Conservation (phyloP, 2,797 vertebrate genomes). For the Amniataba percoides region DNA sequence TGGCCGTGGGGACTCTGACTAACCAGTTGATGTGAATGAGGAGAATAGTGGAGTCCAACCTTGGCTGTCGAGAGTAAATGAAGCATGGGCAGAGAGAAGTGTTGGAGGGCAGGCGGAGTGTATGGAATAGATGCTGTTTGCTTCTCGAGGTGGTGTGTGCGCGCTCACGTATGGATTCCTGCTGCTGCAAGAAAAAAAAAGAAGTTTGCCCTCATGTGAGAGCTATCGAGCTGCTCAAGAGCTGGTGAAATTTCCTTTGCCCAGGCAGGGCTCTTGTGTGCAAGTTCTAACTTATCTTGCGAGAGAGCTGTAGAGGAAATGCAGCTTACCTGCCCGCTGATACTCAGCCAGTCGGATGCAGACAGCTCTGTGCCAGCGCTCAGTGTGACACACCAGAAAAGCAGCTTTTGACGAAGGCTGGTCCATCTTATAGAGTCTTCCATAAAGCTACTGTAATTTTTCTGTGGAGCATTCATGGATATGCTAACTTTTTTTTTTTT, state of each 20-base stretch:
- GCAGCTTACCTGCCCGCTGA: constrained; percentile 49
- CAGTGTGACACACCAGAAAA: constrained; percentile 26
- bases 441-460: background rate
- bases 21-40: constrained; percentile 13
- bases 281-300: constrained; percentile 53
- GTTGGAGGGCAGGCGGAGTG: constrained; percentile 14
- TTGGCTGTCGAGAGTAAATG: constrained; percentile 26
- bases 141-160: constrained; percentile 19
- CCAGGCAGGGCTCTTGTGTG: constrained; percentile 35
- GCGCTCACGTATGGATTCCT: constrained; percentile 34
- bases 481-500: background rate
- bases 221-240: constrained; percentile 46
- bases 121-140: constrained; percentile 21
- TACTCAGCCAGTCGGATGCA: constrained; percentile 28
- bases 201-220: constrained; percentile 36
- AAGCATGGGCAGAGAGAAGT: constrained; percentile 21
- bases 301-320: constrained; percentile 47
- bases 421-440: constrained; percentile 3
- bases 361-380: constrained; percentile 19
- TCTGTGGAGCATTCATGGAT: background rate
- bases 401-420: constrained; percentile 2
- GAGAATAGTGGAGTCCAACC: constrained; percentile 3
- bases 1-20: background rate
- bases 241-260: constrained; percentile 43
- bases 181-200: constrained; percentile 42